Conservation (phyloP, 2,888 invertebrate genomes). For the Chalcis sispes region DNA sequence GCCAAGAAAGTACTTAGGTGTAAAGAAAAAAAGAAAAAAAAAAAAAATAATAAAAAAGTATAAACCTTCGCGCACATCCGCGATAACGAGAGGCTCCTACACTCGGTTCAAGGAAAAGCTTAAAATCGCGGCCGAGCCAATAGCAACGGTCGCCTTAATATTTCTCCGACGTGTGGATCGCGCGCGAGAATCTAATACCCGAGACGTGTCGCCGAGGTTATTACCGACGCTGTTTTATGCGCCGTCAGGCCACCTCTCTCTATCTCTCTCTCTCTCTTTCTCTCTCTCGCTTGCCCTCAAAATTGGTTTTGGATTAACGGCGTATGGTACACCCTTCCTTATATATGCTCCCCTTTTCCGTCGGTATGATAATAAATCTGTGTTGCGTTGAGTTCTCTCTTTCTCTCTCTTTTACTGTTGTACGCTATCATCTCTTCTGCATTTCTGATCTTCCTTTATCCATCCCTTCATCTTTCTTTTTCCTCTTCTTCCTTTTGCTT, state of each 20-base stretch:
- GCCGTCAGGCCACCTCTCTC: conserved; percentile 45
- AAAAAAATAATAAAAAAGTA: too few species aligned
- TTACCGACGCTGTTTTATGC: conserved; percentile 61
- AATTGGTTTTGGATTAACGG: conserved; percentile 63
- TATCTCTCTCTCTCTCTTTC: conserved; percentile 42
- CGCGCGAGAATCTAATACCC: conserved; percentile 53
- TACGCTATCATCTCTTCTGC: too few species aligned
- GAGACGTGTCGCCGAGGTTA: conserved; percentile 60
- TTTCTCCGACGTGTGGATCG: conserved; percentile 37
- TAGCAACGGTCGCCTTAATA: conserved; percentile 53
- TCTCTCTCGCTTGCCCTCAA: conserved; percentile 59
- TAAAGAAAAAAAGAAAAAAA: too few species aligned
- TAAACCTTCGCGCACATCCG: too few species aligned
- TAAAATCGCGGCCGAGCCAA: conserved; percentile 50
- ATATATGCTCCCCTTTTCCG: too few species aligned
- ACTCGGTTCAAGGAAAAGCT: too few species aligned
- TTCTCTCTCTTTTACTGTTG: too few species aligned
- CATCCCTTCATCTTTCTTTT: background rate
- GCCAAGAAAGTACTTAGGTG: too few species aligned
- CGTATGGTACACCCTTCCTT: conserved; percentile 17
- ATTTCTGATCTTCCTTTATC: too few species aligned
- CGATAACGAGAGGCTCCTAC: too few species aligned
- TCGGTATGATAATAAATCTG: too few species aligned
- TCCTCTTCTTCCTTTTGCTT: background rate
- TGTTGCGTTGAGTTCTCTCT: too few species aligned